A percentile compares a stretch with the other conserved stretches of the same genome.
Evolutionary conservation across 2,113 vertebrate species (phyloP).

Genomic region (Grus americana): DNA sequence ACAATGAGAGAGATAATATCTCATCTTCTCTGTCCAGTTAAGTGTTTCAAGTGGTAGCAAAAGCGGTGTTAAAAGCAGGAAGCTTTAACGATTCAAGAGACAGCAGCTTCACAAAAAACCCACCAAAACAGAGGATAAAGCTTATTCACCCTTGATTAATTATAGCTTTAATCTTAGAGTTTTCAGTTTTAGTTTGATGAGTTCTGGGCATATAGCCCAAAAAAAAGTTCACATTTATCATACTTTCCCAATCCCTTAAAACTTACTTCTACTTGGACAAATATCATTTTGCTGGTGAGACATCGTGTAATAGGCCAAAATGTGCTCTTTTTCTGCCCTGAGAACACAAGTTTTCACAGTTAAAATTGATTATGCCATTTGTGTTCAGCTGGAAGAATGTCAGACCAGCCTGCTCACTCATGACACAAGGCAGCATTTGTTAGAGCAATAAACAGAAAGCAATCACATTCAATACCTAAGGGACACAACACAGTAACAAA

Average conservation of each 20-base stretch:
- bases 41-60: background rate
- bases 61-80: background rate
- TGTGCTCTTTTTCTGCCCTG: background rate
- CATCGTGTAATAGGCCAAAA: background rate
- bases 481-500: background rate
- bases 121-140: background rate
- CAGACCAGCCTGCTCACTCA: fast-evolving
- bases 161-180: background rate
- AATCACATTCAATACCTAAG: fast-evolving
- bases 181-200: constrained; percentile 17
- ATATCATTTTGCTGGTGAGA: background rate
- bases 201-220: background rate
- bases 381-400: background rate
- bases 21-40: background rate
- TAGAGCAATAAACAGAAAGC: background rate
- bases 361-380: background rate
- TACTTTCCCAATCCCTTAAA: background rate
- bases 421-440: background rate
- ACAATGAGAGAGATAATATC: background rate
- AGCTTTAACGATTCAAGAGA: background rate
- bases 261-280: background rate
- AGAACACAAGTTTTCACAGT: background rate
- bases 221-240: background rate
- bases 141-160: background rate
- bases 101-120: background rate